These are phyloP conservation scores for Gymnothorax javanicus DNA, from an alignment of 2,797 vertebrate genomes.

Conservation along the genomic window DNA sequence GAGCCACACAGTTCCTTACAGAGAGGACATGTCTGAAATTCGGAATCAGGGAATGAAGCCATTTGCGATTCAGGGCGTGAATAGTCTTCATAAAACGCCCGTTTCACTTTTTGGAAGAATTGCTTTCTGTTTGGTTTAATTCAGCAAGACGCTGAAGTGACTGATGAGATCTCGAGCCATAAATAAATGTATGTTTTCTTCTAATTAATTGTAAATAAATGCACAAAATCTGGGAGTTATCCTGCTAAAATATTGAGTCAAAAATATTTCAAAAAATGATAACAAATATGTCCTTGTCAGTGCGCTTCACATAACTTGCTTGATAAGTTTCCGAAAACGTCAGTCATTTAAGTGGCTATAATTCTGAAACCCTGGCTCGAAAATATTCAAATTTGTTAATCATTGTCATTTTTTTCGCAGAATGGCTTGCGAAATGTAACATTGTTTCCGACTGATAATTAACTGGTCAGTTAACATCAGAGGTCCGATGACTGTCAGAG, in stretches of 20 bases:
- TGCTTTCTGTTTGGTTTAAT: constrained; percentile 60
- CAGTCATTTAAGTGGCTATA: neutral
- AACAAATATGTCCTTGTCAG: neutral
- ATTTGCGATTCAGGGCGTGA: constrained; percentile 67
- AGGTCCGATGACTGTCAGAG: constrained; percentile 41
- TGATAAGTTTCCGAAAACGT: neutral
- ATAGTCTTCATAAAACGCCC: constrained; percentile 48
- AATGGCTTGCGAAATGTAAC: neutral
- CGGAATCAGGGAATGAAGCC: constrained; percentile 88
- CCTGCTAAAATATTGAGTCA: constrained; percentile 16
- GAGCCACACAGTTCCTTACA: constrained; percentile 92
- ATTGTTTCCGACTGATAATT: constrained; percentile 7
- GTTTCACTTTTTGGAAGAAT: constrained; percentile 35
- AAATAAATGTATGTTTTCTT: constrained; percentile 40
- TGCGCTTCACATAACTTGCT: neutral
- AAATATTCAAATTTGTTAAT: neutral
- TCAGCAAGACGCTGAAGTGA: constrained; percentile 45
- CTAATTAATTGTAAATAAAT: constrained; percentile 32
- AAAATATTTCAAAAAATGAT: neutral
- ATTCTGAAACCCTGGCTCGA: neutral
- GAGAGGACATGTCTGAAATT: constrained; percentile 88
- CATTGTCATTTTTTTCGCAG: neutral
- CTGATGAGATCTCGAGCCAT: constrained; percentile 9
- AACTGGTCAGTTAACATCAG: neutral
- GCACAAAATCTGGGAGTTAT: constrained; percentile 35